These are phyloP conservation scores for Neoarius graeffei DNA, from an alignment of 2,113 vertebrate species.

Conservation along the genomic window DNA sequence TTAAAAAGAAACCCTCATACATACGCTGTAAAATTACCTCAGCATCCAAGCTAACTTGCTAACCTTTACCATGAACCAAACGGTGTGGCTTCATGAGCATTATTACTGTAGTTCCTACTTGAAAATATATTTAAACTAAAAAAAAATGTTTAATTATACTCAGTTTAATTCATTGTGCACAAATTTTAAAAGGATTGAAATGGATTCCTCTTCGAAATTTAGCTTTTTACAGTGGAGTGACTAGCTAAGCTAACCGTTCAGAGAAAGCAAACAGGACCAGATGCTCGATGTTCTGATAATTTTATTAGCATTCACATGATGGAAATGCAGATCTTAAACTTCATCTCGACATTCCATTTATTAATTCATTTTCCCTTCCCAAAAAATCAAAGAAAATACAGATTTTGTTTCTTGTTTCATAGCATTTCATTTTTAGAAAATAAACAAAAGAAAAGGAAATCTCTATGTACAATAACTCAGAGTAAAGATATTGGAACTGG, in stretches of 20 bases:
- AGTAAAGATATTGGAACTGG: conserved; percentile 61
- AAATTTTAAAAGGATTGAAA: too few relatives aligned
- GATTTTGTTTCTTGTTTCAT: conserved; percentile 48
- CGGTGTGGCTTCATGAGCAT: neutral
- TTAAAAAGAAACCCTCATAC: neutral
- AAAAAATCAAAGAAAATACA: neutral
- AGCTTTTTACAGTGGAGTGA: neutral
- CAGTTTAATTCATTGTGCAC: neutral
- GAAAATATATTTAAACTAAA: neutral
- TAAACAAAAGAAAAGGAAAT: conserved; percentile 47
- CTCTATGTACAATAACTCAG: conserved; percentile 69
- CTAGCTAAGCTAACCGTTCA: neutral
- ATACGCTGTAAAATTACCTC: neutral
- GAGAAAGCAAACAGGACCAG: neutral
- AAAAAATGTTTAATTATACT: neutral
- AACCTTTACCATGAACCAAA: neutral
- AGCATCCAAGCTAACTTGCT: neutral
- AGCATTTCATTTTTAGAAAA: conserved; percentile 56
- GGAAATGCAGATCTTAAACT: neutral
- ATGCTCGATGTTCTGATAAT: conserved; percentile 11
- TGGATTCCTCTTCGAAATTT: neutral
- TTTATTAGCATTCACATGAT: conserved; percentile 65
- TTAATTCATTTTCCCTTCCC: conserved; percentile 38
- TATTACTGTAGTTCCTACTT: neutral
- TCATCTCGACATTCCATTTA: neutral